Percentiles rank a stretch among this genome's conserved stretches.
Evolutionary conservation across 2,113 vertebrate species (phyloP).

Genomic region (Crypturellus undulatus): DNA sequence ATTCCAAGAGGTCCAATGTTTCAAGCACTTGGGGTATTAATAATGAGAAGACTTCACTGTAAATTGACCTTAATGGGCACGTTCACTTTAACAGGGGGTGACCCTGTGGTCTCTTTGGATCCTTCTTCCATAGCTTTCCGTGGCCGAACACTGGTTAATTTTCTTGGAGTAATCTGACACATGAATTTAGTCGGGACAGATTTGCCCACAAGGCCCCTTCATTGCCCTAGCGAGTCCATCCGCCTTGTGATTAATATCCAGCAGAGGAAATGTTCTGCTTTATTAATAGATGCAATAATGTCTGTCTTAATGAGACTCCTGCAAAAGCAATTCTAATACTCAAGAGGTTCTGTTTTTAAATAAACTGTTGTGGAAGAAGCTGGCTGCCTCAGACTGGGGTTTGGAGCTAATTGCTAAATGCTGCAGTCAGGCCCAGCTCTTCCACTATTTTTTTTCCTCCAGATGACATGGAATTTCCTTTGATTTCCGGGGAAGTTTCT

Average conservation of each 20-base stretch:
- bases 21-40: neutral
- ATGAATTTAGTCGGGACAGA: neutral
- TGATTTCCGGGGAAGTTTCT: neutral
- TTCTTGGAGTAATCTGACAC: neutral
- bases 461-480: neutral
- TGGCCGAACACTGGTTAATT: neutral
- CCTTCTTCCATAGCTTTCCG: neutral
- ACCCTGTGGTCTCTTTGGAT: neutral
- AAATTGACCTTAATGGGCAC: neutral
- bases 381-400: neutral
- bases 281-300: constrained; percentile 37
- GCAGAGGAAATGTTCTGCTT: constrained; percentile 42
- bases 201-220: neutral
- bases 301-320: constrained; percentile 31
- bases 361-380: neutral
- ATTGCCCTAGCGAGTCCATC: neutral
- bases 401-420: neutral
- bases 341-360: neutral
- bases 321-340: constrained; percentile 22
- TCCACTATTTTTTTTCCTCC: neutral
- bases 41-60: neutral
- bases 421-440: fast-evolving
- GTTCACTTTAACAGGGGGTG: neutral
- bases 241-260: neutral
- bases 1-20: neutral